Evolutionary conservation across 2,113 vertebrate species (phyloP).

Genomic region (Vanacampus margaritifer): DNA sequence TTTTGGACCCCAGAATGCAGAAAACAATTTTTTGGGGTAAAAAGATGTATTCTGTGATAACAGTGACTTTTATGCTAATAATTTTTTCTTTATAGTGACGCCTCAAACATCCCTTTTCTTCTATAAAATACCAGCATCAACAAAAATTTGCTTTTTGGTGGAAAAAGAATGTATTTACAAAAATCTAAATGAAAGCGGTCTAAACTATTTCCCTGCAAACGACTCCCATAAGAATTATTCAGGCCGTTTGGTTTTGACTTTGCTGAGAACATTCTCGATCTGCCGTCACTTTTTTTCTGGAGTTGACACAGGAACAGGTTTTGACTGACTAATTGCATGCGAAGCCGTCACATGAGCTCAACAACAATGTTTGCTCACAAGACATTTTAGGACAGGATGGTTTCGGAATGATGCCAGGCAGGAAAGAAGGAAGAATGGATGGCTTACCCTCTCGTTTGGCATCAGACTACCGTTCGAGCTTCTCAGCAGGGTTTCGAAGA

Average conservation of each 20-base stretch:
- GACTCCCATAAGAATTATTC: not conserved
- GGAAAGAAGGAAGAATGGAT: not conserved
- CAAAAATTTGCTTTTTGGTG: too few species aligned
- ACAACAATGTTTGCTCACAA: not conserved
- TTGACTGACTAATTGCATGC: not conserved
- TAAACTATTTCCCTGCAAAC: too few species aligned
- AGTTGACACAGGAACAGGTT: conserved; percentile 2
- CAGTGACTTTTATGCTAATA: too few species aligned
- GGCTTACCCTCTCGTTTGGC: not conserved
- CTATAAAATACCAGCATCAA: too few species aligned
- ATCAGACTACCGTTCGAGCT: rapidly evolving
- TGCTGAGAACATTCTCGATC: not conserved
- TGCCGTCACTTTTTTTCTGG: not conserved
- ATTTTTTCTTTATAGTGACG: too few species aligned
- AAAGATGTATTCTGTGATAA: too few species aligned
- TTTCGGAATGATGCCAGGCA: not conserved
- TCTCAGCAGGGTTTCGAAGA: not conserved
- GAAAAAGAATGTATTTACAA: too few species aligned
- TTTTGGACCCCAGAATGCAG: too few species aligned
- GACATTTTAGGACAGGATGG: not conserved
- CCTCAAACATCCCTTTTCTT: too few species aligned
- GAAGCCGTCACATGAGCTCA: not conserved
- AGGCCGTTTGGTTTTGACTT: not conserved
- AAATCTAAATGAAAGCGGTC: too few species aligned
- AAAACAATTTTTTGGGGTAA: too few species aligned